Evolutionary conservation across 2,888 invertebrate species (phyloP).

Genomic region (Ornithoptera priamus): DNA sequence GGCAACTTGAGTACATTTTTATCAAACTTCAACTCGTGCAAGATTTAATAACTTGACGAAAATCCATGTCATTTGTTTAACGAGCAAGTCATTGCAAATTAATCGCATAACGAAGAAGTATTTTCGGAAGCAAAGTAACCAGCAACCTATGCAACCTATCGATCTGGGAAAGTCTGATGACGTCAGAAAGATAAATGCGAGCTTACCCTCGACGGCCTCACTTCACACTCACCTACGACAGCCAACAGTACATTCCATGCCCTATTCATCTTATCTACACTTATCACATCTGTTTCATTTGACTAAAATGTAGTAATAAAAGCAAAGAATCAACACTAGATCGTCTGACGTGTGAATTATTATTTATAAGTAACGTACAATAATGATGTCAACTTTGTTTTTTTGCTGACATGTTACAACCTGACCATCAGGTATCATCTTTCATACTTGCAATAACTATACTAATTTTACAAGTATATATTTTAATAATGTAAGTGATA

Average conservation of each 20-base stretch:
- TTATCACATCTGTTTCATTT: no score
- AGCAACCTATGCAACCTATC: no score
- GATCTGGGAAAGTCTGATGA: no score
- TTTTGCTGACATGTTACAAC: neutral
- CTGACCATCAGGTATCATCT: neutral
- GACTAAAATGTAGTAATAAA: no score
- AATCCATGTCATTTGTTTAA: no score
- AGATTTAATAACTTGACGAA: no score
- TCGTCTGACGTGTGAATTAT: neutral
- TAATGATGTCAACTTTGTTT: neutral
- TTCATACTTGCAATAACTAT: neutral
- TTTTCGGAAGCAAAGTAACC: no score
- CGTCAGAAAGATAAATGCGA: no score
- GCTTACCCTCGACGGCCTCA: neutral
- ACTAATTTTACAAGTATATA: neutral
- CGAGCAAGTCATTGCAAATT: no score
- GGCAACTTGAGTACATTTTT: no score
- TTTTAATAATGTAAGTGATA: neutral
- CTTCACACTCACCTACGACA: conserved; percentile 14
- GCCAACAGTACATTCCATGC: conserved; percentile 15
- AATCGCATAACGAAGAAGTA: no score
- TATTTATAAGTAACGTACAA: neutral
- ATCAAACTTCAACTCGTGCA: no score
- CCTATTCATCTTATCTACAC: conserved; percentile 10
- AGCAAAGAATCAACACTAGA: neutral